These are phyloP conservation scores for Sminthopsis crassicaudata DNA, from an alignment of 2,113 vertebrate genomes.

Conservation along the genomic window DNA sequence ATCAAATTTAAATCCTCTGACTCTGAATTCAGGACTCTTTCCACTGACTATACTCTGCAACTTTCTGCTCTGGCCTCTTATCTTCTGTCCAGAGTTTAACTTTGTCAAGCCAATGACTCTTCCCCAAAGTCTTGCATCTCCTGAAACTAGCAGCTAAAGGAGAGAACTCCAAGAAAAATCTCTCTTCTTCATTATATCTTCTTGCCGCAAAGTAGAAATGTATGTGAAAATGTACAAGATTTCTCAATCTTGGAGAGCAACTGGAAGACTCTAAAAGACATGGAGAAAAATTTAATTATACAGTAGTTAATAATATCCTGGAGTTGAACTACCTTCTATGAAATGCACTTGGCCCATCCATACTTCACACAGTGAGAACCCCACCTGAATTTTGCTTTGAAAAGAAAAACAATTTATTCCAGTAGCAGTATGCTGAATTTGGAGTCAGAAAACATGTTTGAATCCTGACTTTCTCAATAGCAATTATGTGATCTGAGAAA, in stretches of 20 bases:
- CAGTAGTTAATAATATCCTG: neutral
- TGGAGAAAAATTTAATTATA: neutral
- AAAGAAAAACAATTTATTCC: neutral
- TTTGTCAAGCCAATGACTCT: neutral
- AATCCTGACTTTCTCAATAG: neutral
- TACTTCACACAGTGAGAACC: neutral
- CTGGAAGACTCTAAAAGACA: neutral
- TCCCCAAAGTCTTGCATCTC: neutral
- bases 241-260: neutral
- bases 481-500: neutral
- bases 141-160: neutral
- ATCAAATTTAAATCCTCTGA: neutral
- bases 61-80: neutral
- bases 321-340: neutral
- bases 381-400: neutral
- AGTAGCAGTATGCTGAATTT: neutral
- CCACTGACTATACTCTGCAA: neutral
- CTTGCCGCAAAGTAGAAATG: no score
- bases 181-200: no score
- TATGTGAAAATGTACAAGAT: neutral
- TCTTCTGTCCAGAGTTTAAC: neutral
- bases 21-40: neutral
- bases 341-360: neutral
- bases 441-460: neutral
- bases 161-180: neutral